Conservation (phyloP, 2,797 vertebrate species). For the Cephalopachus bancanus region DNA sequence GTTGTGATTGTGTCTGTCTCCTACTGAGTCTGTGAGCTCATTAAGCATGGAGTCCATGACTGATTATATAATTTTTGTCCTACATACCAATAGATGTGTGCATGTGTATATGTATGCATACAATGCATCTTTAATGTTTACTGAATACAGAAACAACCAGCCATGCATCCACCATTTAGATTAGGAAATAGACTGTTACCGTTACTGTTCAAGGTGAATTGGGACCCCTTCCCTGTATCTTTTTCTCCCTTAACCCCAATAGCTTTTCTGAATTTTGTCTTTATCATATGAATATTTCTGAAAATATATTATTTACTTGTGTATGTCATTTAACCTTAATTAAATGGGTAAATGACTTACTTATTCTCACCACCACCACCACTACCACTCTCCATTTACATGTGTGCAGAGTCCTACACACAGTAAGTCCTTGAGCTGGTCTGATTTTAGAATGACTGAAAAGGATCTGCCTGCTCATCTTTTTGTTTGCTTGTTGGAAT, state of each 20-base stretch:
- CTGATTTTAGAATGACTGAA: not conserved
- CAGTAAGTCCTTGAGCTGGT: not conserved
- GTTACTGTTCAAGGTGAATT: not conserved
- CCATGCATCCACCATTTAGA: not conserved
- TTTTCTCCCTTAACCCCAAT: not conserved
- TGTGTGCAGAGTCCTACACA: not conserved
- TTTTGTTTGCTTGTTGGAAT: too few species aligned
- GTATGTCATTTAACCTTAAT: not conserved
- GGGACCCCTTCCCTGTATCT: not conserved
- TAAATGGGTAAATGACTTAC: not conserved
- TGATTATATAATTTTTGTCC: slow-evolving; percentile 20
- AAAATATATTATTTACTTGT: not conserved
- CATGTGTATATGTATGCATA: not conserved
- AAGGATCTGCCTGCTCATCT: not conserved
- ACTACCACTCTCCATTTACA: not conserved
- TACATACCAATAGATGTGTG: not conserved
- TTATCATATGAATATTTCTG: slow-evolving; percentile 2
- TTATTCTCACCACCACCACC: not conserved
- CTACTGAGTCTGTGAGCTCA: not conserved
- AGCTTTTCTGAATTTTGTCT: slow-evolving; percentile 28
- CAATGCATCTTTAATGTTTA: not conserved
- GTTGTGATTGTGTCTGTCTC: slow-evolving; percentile 6
- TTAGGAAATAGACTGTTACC: not conserved
- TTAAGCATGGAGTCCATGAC: not conserved
- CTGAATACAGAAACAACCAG: not conserved